These are phyloP conservation scores for Lithophane semibrunnea DNA, from an alignment of 2,888 invertebrate species.

Conservation along the genomic window DNA sequence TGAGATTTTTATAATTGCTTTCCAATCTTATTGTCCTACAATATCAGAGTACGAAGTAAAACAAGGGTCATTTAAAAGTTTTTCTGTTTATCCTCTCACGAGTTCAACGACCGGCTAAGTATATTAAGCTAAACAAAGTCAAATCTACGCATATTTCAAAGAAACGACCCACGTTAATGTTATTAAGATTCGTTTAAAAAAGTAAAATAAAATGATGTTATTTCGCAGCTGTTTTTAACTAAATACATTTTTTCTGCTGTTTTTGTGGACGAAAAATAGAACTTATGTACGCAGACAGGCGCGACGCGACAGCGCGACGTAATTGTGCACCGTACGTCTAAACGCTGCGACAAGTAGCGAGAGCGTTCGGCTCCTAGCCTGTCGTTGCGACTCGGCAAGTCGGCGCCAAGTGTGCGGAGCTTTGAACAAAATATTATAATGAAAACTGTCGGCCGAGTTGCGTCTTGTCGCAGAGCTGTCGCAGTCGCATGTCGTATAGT, in stretches of 20 bases:
- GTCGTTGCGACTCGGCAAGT: background rate
- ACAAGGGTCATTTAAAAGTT: background rate
- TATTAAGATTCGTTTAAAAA: constrained; percentile 1
- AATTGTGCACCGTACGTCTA: background rate
- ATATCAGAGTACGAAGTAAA: background rate
- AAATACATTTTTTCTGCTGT: background rate
- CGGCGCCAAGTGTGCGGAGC: background rate
- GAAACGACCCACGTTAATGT: constrained; percentile 12
- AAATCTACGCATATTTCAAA: constrained; percentile 18
- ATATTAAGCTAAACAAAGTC: background rate
- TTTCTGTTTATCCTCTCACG: background rate
- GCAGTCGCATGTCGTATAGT: background rate
- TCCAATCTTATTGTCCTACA: background rate
- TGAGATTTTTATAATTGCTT: background rate
- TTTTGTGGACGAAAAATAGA: background rate
- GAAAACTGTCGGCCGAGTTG: background rate
- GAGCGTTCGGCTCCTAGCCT: background rate
- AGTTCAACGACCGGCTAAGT: background rate
- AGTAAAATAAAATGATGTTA: background rate
- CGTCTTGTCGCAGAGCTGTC: no score
- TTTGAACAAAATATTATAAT: background rate
- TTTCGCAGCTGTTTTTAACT: background rate
- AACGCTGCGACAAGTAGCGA: background rate
- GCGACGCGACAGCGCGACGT: background rate
- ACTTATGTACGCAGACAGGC: no score